phyloP scores from a whole-genome alignment of 2,888 invertebrate species.

The Tillus elongatus region DNA sequence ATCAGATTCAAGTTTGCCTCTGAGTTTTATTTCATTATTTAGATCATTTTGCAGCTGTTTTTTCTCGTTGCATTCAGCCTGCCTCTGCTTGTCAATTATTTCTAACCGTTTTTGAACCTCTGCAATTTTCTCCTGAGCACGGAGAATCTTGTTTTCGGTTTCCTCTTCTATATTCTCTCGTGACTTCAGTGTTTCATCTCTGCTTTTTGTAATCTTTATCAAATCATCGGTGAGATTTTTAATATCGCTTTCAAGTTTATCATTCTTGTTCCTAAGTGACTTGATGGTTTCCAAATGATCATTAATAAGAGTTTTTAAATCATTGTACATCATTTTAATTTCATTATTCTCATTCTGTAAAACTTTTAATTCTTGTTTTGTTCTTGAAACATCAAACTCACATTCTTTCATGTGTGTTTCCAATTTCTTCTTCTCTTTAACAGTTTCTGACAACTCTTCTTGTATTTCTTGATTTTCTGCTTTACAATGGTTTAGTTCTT shows the following conservation, averaged over 20 bases:
- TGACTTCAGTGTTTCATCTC: constrained; percentile 27
- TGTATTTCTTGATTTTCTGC: constrained; percentile 6
- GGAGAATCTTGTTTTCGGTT: constrained; percentile 26
- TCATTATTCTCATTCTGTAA: background rate
- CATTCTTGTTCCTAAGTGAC: constrained; percentile 17
- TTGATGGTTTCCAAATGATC: constrained; percentile 14
- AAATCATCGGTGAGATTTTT: constrained; percentile 19
- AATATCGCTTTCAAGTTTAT: constrained; percentile 13
- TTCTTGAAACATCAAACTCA: constrained; percentile 4
- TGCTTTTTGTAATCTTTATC: constrained; percentile 26
- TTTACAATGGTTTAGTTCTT: constrained; percentile 6
- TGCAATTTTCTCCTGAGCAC: constrained; percentile 27
- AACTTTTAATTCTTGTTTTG: background rate
- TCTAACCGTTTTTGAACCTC: too few relatives aligned
- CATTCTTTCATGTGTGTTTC: constrained; percentile 9
- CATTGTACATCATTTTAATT: too few relatives aligned
- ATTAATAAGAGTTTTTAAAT: too few relatives aligned
- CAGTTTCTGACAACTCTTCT: constrained; percentile 9
- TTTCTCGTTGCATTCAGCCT: background rate
- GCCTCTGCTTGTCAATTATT: background rate
- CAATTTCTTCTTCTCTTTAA: constrained; percentile 3
- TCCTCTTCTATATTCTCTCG: constrained; percentile 30
- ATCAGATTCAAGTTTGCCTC: too few relatives aligned
- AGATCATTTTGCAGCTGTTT: too few relatives aligned
- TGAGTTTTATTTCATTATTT: too few relatives aligned